phyloP scores from a whole-genome alignment of 2,888 invertebrate species.

The Synanthedon vespiformis region DNA sequence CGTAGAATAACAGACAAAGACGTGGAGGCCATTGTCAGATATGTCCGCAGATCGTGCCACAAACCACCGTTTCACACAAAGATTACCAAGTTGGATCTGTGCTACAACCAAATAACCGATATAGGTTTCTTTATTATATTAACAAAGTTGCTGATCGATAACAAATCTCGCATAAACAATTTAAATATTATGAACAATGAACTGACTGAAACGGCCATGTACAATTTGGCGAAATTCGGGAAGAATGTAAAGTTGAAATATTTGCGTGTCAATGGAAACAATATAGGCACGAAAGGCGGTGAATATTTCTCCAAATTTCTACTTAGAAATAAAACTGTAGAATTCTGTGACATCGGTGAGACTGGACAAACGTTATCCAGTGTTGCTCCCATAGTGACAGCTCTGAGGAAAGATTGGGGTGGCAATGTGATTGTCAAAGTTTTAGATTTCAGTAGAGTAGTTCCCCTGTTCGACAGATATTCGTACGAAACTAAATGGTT shows the following conservation, averaged over 20 bases:
- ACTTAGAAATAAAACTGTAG: conserved; percentile 46
- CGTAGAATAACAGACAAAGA: conserved; percentile 58
- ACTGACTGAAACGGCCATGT: conserved; percentile 50
- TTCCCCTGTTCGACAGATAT: conserved; percentile 46
- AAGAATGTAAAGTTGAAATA: conserved; percentile 52
- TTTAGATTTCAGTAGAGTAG: conserved; percentile 46
- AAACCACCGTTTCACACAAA: conserved; percentile 32
- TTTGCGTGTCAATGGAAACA: conserved; percentile 70
- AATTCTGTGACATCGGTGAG: conserved; percentile 69
- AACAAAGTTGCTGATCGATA: conserved; percentile 48
- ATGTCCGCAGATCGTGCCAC: conserved; percentile 40
- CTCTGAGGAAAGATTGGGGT: conserved; percentile 48
- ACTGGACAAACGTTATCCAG: conserved; percentile 68
- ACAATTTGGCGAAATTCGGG: conserved; percentile 37
- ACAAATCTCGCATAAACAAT: conserved; percentile 55
- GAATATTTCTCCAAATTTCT: conserved; percentile 63
- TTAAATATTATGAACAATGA: conserved; percentile 72
- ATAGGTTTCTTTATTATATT: conserved; percentile 51
- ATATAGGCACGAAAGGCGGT: conserved; percentile 66
- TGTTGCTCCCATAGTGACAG: conserved; percentile 62
- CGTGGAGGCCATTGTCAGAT: conserved; percentile 57
- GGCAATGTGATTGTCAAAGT: conserved; percentile 39
- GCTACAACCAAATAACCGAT: conserved; percentile 70
- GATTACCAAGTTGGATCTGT: conserved; percentile 62
- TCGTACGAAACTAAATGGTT: conserved; percentile 57